Conservation (phyloP, 2,888 invertebrate genomes). For the Rhaphigaster nebulosa region DNA sequence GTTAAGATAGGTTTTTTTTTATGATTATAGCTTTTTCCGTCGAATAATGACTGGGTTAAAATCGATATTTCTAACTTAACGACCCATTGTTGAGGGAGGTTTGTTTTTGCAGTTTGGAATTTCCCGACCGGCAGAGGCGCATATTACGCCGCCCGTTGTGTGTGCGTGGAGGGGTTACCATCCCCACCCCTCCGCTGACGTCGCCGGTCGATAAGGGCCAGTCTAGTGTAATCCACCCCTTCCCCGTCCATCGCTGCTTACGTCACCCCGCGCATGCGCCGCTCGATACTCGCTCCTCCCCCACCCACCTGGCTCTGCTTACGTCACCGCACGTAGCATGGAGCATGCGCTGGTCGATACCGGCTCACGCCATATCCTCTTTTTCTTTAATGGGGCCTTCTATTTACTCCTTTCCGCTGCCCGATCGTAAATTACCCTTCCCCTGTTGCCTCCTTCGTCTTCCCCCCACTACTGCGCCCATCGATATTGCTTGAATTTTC, state of each 20-base stretch:
- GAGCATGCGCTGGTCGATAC: constrained; percentile 57
- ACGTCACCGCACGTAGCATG: constrained; percentile 60
- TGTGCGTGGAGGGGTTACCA: constrained; percentile 40
- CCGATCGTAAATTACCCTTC: constrained; percentile 51
- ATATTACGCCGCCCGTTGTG: constrained; percentile 48
- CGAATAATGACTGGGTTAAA: neutral
- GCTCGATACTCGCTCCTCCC: constrained; percentile 42
- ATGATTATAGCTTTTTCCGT: no score
- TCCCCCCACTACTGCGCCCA: neutral
- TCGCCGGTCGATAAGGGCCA: constrained; percentile 60
- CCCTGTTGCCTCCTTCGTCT: neutral
- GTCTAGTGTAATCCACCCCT: constrained; percentile 56
- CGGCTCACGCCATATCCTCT: constrained; percentile 52
- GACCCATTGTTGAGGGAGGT: neutral
- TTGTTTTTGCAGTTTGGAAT: neutral
- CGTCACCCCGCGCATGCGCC: constrained; percentile 58
- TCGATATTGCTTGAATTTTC: neutral
- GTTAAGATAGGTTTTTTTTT: no score
- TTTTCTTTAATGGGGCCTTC: constrained; percentile 57
- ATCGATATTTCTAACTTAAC: neutral
- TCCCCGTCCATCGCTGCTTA: constrained; percentile 49
- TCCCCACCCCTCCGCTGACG: constrained; percentile 56
- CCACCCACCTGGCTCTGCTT: constrained; percentile 46
- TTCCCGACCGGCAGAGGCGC: neutral
- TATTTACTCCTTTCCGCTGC: constrained; percentile 58